phyloP scores from a whole-genome alignment of 2,113 vertebrate genomes.

The Lichenostomus cassidix region DNA sequence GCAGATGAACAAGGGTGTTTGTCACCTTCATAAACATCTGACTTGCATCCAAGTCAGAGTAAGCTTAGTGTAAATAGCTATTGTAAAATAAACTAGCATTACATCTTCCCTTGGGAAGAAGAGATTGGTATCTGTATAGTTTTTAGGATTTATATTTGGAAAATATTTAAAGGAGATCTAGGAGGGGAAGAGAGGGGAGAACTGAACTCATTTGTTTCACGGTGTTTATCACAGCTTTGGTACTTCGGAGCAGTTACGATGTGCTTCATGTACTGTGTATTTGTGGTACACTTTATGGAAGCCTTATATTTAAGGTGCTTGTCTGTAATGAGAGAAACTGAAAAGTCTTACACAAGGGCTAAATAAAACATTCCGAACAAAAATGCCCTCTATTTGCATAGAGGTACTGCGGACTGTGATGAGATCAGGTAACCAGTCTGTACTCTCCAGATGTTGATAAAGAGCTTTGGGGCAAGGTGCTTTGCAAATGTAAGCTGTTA shows the following conservation, averaged over 20 bases:
- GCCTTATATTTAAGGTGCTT: not conserved
- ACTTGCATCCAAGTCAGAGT: not conserved
- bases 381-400: not conserved
- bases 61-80: not conserved
- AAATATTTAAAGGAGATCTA: not conserved
- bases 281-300: not conserved
- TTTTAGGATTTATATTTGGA: not conserved
- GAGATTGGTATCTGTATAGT: not conserved
- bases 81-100: not conserved
- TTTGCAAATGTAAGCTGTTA: not conserved
- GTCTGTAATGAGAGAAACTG: not conserved
- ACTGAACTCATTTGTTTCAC: not conserved
- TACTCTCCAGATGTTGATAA: not conserved
- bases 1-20: not conserved
- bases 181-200: not conserved
- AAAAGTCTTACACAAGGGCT: not conserved
- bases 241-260: not conserved
- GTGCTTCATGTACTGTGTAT: not conserved
- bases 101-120: not conserved
- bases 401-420: not conserved
- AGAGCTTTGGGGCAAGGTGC: not conserved
- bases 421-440: not conserved
- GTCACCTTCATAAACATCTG: not conserved
- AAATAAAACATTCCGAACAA: not conserved
- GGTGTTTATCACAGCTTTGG: not conserved